Conservation (phyloP, 1,140 invertebrate genomes). For the Oreohelix idahoensis region DNA sequence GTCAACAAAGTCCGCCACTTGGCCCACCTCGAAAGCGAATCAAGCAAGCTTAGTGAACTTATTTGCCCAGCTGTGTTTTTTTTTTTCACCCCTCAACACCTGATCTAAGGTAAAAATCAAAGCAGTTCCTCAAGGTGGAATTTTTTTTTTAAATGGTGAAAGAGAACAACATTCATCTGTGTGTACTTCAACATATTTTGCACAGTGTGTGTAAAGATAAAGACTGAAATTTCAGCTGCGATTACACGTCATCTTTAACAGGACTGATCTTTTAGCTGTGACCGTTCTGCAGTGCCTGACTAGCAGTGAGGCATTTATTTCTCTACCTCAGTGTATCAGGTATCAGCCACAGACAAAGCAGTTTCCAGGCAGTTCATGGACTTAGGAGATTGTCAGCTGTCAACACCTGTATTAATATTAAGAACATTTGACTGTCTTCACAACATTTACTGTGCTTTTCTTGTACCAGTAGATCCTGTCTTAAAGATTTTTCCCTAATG, state of each 20-base stretch:
- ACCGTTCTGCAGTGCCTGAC: neutral
- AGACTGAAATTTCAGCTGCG: neutral
- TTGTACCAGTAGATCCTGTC: neutral
- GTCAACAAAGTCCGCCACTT: slow-evolving; percentile 97
- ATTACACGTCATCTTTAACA: neutral
- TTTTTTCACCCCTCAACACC: neutral
- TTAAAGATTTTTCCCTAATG: neutral
- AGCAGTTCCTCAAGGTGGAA: neutral
- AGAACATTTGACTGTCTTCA: neutral
- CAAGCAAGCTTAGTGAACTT: slow-evolving; percentile 63
- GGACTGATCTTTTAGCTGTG: neutral
- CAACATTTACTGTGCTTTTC: neutral
- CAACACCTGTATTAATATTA: neutral
- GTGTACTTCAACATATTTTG: slow-evolving; percentile 1
- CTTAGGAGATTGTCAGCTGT: neutral
- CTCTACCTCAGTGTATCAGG: neutral
- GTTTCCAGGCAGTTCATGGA: neutral
- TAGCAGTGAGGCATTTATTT: neutral
- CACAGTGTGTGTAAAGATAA: neutral
- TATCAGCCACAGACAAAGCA: neutral
- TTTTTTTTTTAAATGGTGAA: neutral
- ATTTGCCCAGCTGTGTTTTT: neutral
- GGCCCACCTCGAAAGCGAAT: slow-evolving; percentile 89
- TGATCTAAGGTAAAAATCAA: neutral
- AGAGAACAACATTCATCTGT: neutral